These are phyloP conservation scores for Semnornis frantzii DNA, from an alignment of 2,113 vertebrate genomes.

Conservation along the genomic window DNA sequence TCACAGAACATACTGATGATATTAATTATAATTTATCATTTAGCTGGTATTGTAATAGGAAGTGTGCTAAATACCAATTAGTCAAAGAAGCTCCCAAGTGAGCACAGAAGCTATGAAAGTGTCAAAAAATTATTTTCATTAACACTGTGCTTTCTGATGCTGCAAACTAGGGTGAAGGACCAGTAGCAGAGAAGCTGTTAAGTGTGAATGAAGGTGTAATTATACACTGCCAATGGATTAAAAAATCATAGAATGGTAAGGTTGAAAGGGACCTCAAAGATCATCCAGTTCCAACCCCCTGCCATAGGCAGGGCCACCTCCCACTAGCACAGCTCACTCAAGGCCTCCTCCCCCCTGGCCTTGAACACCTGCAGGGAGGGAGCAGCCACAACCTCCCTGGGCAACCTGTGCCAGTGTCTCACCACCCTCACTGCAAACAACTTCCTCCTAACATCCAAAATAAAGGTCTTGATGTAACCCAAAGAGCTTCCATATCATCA, in stretches of 20 bases:
- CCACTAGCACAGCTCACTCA: no score
- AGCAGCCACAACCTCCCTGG: no score
- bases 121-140: no score
- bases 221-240: background rate
- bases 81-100: background rate
- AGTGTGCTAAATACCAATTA: background rate
- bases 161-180: background rate
- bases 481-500: background rate
- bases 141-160: background rate
- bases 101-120: background rate
- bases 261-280: no score
- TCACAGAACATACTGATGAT: background rate
- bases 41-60: background rate
- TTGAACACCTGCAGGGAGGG: no score
- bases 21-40: background rate
- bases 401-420: no score
- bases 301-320: no score
- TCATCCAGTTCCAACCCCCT: no score
- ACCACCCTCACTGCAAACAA: no score
- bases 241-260: background rate
- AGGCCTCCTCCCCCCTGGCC: no score
- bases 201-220: background rate
- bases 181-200: background rate
- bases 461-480: background rate
- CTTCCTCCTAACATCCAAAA: no score